Base-by-base conservation (phyloP, 2,797 vertebrate species). In the Sebastes diaconus region DNA sequence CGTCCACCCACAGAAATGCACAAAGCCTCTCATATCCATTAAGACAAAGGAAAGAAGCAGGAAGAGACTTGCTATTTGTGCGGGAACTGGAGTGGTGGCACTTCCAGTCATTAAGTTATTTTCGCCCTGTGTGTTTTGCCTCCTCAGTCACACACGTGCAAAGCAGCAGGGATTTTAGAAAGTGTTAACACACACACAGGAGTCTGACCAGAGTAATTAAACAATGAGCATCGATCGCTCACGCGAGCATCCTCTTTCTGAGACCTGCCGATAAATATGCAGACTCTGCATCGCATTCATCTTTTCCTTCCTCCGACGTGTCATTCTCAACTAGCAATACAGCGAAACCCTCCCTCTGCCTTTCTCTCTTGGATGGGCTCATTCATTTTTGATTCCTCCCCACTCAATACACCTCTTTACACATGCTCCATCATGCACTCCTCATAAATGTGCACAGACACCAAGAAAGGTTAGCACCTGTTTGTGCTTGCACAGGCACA, bases 191-290 rank as follows among this genome's bases (percentile, higher is more conserved):
- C 55, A 58, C 10, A 58, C 29, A 29, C 46, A 30, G 46, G 34
- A 70, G 34, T 74, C 65, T 4, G 3, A 63, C 32, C 50, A 69
- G 58, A 46, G 39, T 83, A 77, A 81, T 85, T 70, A 64, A 25
- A 30, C n/a, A 60, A 34, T 20, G 20, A 68, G 82, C 32, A 50
- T 27, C 30, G 54, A 30, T 82, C 81, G 36, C 27, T 86, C 76
- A 78, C 12, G 7, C 46, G 14, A 34, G 50, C 59, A 18, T 73
- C 68, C 61, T 79, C 36, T 65, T 72, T 66, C 75, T 81, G 72
- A 84, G 29, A 76, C 75, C 50, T 16, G 66, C 84, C 77, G 65
- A 86, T 83, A 84, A 90, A 81, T 71, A 85, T 66, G 57, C 34
- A 36, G 22, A 69, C 5, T 22, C 80, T 39, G 52, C 79, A 24